Evolutionary conservation across 2,113 vertebrate species (phyloP).

Genomic region (Equus przewalskii): DNA sequence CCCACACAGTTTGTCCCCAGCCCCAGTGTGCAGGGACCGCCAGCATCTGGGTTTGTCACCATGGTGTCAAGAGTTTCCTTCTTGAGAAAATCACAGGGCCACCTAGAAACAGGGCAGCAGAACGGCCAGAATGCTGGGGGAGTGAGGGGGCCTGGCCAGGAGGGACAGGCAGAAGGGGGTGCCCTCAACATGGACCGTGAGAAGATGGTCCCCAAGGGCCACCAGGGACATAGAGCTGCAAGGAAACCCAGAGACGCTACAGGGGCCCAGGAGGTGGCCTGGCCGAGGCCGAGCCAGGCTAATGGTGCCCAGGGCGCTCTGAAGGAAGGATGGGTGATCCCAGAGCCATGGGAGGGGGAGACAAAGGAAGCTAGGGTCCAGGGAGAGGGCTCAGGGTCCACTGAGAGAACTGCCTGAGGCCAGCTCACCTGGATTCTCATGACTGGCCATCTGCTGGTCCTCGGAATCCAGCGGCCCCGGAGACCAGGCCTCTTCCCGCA

Average conservation of each 20-base stretch:
- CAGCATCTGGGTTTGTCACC: not conserved
- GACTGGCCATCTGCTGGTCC: conserved; percentile 84
- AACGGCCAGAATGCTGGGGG: too few relatives aligned
- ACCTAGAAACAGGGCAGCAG: not conserved
- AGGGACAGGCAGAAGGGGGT: too few relatives aligned
- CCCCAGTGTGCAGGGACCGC: too few relatives aligned
- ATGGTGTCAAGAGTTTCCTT: not conserved
- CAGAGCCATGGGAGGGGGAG: not conserved
- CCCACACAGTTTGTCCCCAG: not conserved
- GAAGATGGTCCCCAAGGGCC: not conserved
- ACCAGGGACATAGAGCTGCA: too few relatives aligned
- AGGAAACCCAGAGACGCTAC: not conserved
- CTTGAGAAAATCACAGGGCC: fast-evolving
- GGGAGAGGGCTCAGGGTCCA: fast-evolving
- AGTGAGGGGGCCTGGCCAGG: not conserved
- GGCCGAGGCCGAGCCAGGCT: not conserved
- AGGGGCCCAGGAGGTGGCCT: not conserved
- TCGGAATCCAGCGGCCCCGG: conserved; percentile 83
- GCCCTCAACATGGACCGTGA: not conserved
- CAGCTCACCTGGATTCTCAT: conserved; percentile 82
- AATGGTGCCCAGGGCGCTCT: not conserved
- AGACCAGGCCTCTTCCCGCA: conserved; percentile 83
- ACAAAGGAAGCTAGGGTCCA: not conserved
- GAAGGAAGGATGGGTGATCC: not conserved
- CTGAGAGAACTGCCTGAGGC: not conserved